Evolutionary conservation across 2,888 invertebrate species (phyloP).

Genomic region (Geotrupes spiniger): DNA sequence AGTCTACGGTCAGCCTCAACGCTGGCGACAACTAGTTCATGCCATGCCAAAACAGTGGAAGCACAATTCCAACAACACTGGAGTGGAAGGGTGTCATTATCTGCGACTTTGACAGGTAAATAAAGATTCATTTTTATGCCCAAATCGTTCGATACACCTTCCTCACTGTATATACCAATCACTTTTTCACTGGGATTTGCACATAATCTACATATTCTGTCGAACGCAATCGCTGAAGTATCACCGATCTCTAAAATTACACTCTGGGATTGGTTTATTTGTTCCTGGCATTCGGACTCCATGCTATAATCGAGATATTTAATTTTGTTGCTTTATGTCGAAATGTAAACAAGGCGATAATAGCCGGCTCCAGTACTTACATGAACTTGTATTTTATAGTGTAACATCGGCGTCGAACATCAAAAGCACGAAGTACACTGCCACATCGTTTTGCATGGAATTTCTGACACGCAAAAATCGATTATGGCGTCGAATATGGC

Average conservation of each 20-base stretch:
- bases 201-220: slow-evolving; percentile 28
- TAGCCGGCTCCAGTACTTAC: slow-evolving; percentile 4
- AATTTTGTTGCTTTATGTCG: not conserved
- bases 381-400: slow-evolving; percentile 16
- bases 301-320: not conserved
- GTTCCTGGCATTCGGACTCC: slow-evolving; percentile 10
- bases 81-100: slow-evolving; percentile 55
- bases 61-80: slow-evolving; percentile 66
- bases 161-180: slow-evolving; percentile 62
- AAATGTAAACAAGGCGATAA: not conserved
- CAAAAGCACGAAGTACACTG: slow-evolving; percentile 24
- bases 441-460: not conserved
- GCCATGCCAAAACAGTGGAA: slow-evolving; percentile 63
- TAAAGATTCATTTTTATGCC: slow-evolving; percentile 62
- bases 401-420: slow-evolving; percentile 14
- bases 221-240: slow-evolving; percentile 14
- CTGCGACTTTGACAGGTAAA: slow-evolving; percentile 60
- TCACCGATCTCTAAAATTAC: slow-evolving; percentile 13
- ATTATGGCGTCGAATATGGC: too few species aligned
- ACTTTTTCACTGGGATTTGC: slow-evolving; percentile 33
- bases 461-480: too few species aligned
- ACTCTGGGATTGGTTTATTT: slow-evolving; percentile 5
- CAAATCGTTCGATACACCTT: slow-evolving; percentile 60
- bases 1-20: slow-evolving; percentile 55
- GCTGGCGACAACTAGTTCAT: slow-evolving; percentile 58